Base-by-base conservation (phyloP, 1,140 invertebrate species). In the Aphelenchoides avenae region DNA sequence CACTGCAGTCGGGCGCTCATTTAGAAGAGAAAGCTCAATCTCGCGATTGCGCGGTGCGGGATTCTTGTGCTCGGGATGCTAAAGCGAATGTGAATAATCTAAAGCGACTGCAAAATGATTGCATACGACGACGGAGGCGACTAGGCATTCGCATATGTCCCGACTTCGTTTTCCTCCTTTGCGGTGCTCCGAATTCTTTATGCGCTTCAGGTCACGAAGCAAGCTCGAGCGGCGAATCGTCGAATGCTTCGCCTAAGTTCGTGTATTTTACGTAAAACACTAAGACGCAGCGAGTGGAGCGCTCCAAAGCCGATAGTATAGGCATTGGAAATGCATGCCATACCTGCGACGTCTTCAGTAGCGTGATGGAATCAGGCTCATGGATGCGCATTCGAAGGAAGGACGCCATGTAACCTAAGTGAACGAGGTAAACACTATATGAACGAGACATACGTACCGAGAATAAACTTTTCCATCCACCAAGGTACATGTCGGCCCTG, bases 331-430 rank as follows among this genome's bases (percentile, higher is more conserved):
- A 43, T 11, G 42, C 9, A 43, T 15, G 9, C 15, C 9, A 61
- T 24, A 63, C 71, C 39, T 68, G 64, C 13, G 64, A 49, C 20
- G 70, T 64, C 50, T 74, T 74, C 6, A 76, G 46, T 18, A 74
- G 43, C n/a, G 71, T 71, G n/a, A 74, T 59, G 6, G 73, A 76
- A 61, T 74, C 71, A 0, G 71, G 73, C 52, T 74, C 71, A 41
- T 71, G 52, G 3, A 74, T 72, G 6, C 53, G 53, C 47, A 74
- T 74, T 7, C 51, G 56, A 48, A 74, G 53, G 15, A 73, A 51
- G 5, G 58, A 65, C 2, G 71, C 71, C 59, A 74, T 51, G 46
- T 76, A 74, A 20, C 73, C n/a, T n/a, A n/a, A n/a, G n/a, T n/a
- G n/a, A n/a, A n/a, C n/a, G n/a, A n/a, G n/a, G n/a, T n/a, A n/a